Evolutionary conservation across 2,797 vertebrate genomes (phyloP), one percentile per base, ranked within the genome.

Genomic region (Poecile montanus): DNA sequence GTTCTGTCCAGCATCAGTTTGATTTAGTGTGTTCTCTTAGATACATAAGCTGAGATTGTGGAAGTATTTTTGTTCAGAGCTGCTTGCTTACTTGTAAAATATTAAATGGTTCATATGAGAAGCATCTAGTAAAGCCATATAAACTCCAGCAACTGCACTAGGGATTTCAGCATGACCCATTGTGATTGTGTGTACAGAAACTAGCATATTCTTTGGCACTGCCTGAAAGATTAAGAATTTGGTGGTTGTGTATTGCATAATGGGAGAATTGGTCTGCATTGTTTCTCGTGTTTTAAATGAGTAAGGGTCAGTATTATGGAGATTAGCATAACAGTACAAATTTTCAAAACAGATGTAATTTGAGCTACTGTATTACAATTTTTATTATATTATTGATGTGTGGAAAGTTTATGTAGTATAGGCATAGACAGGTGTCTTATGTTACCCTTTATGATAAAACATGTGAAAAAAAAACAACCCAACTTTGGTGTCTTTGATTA

Each of bases 391-490:
- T 88, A 32, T 6, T 61, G 57, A 34, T 32, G 3, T 34, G 11
- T 40, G 22, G 25, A 78, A 66, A 51, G 38, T 34, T 68, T 54
- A 19, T 29, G 10, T 62, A 34, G 8, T 16, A 15, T 11, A 72
- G 76, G 38, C 38, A 23, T 29, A 77, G 47, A 14, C 5, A 13
- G 12, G 7, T 29, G 19, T 62, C 50, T 67, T 67, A 27, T 30
- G 12, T 71, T 91, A 60, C 5, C 17, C 17, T 85, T 73, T 58
- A 44, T 19, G 57, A 60, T 32, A 15, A 51, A 74, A 81, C 3
- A 1, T 40, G 30, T 54, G 13, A 76, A 51, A 42, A 42, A 17
- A 42, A 68, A n/a, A 18, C 2, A 0, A 0, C 16, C 15, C 12
- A 34, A 3, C 3, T 51, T 51, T 72, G 57, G 6, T 0, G 0